Base-by-base conservation (phyloP, 2,113 vertebrate species). In the Numida meleagris region DNA sequence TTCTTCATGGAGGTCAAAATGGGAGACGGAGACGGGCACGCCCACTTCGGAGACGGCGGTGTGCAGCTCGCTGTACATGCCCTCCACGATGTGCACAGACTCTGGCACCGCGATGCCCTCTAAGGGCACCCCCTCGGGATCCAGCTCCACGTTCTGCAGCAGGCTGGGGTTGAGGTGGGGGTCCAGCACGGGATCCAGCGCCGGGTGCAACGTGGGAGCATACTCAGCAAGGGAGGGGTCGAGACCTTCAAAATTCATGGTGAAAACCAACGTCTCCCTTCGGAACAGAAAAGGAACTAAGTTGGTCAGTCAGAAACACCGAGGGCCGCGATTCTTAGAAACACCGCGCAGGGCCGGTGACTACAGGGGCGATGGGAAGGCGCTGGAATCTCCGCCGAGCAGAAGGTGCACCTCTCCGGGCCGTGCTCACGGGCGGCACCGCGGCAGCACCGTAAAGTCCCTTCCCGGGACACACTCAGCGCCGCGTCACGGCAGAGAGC, bases 1-100 rank as follows among this genome's bases (percentile, higher is more conserved):
- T 97, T 99, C 99, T 90, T 99, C 99, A 40, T 99, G 99, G 46
- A 99, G 96, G 92, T 99, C 99, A 78, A 99, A 99, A 87, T 99
- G 99, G 2, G 98, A 98, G 42, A 98, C 98, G 4, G 99, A 98
- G 51, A 99, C 98, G 1, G 99, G 99, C 63, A 99, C 98, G 48
- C 99, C 99, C 85, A 99, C 99, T 93, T 99, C 99, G 10, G 99
- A 99, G 10, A 98, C 98, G 15, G 98, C 98, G 4, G 98, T 99
- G 98, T 99, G 99, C 63, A 99, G 96, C 97, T 99, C 99, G 1
- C 99, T 99, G 96, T 99, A 99, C 98, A 99, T 98, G 6, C 99
- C 99, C 96, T 99, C 99, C 98, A 99, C 95, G n/a, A 99, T 98
- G 73, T 98, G 99, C 90, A 99, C 98, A 0, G 98, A 93, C 21